A percentile compares a stretch with the other conserved stretches of the same genome.
phyloP scores from a whole-genome alignment of 2,888 invertebrate species.

The Harpalus rufipes region DNA sequence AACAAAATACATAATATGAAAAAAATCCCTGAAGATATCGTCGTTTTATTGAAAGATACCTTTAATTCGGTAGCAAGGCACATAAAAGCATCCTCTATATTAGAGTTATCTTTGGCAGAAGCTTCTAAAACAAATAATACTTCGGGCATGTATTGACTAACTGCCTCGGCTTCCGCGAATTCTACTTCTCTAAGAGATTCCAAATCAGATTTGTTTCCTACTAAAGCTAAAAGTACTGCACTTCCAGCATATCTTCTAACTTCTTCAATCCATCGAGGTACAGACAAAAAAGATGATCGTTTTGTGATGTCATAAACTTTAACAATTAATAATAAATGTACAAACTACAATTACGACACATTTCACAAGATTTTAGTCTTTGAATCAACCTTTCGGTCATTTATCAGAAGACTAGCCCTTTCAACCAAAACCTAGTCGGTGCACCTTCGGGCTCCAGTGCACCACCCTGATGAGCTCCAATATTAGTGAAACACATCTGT shows the following conservation, averaged over 20 bases:
- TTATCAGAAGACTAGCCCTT: too few species aligned
- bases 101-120: slow-evolving; percentile 94
- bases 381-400: too few species aligned
- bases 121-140: slow-evolving; percentile 92
- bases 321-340: too few species aligned
- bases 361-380: too few species aligned
- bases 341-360: too few species aligned
- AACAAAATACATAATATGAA: slow-evolving; percentile 69
- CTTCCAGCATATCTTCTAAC: slow-evolving; percentile 95
- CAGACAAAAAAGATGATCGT: slow-evolving; percentile 91
- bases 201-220: slow-evolving; percentile 95
- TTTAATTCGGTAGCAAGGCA: slow-evolving; percentile 93
- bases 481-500: too few species aligned
- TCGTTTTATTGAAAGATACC: slow-evolving; percentile 76
- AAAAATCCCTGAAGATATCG: not conserved
- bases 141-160: slow-evolving; percentile 92
- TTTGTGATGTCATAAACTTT: slow-evolving; percentile 97
- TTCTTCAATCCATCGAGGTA: slow-evolving; percentile 98
- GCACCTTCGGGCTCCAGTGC: too few species aligned
- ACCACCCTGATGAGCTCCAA: too few species aligned
- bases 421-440: too few species aligned
- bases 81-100: slow-evolving; percentile 93
- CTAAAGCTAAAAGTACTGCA: slow-evolving; percentile 92
- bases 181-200: slow-evolving; percentile 90
- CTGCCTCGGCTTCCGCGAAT: slow-evolving; percentile 90